These are phyloP conservation scores for Callosobruchus maculatus DNA, from an alignment of 2,888 invertebrate genomes.

Conservation along the genomic window DNA sequence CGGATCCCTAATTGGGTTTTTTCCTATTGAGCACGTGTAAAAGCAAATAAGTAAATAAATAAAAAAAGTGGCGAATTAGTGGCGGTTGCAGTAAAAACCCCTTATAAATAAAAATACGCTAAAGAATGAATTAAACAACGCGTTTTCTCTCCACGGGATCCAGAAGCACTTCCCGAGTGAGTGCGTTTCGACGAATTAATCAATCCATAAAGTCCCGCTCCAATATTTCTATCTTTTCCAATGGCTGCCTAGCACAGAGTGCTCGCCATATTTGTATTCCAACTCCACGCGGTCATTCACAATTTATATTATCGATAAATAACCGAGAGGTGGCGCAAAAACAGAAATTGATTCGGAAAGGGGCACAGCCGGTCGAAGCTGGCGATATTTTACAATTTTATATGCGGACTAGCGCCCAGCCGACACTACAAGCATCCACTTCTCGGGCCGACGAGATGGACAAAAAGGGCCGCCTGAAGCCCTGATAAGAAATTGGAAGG, in stretches of 20 bases:
- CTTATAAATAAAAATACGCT: no score
- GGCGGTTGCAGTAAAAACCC: no score
- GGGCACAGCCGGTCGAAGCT: slow-evolving; percentile 29
- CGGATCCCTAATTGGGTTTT: no score
- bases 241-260: not conserved
- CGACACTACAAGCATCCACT: not conserved
- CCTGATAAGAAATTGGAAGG: not conserved
- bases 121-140: no score
- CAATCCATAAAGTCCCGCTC: no score
- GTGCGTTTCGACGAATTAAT: no score
- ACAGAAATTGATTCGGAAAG: slow-evolving; percentile 40
- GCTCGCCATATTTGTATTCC: slow-evolving; percentile 34
- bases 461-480: not conserved
- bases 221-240: not conserved
- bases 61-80: no score
- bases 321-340: slow-evolving; percentile 32
- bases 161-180: no score
- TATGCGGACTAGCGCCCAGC: slow-evolving; percentile 12
- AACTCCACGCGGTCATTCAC: slow-evolving; percentile 33
- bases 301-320: slow-evolving; percentile 47
- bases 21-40: no score
- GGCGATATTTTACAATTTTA: slow-evolving; percentile 15
- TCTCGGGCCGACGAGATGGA: not conserved
- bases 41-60: no score
- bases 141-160: no score